Evolutionary conservation across 2,888 invertebrate genomes (phyloP), one percentile per base, ranked within the genome.

Genomic region (Drosophila meridiana): DNA sequence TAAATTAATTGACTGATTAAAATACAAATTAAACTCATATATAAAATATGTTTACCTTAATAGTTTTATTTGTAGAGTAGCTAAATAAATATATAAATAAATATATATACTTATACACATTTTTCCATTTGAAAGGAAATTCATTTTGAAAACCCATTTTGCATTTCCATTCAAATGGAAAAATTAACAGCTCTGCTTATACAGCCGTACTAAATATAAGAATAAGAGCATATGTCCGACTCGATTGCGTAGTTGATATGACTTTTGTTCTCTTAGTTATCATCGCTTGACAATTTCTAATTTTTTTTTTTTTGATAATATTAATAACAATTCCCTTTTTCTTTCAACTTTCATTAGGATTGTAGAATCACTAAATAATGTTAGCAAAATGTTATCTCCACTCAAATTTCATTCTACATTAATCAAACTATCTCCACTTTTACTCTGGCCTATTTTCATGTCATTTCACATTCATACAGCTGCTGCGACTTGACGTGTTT

Each of bases 401-500:
- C n/a, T 11, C 14, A 42, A 45, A 26, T 28, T 5, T 13, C 20
- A 20, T 20, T 13, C 1, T 13, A 6, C 14, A 14, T 28, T 11
- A 11, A 9, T 7, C 14, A 2, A 9, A n/a, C 50, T 4, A 11
- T 34, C 26, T 53, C 4, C 11, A 28, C 14, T 0, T 14, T 13
- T 13, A 13, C 13, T 53, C 26, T 20, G 20, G 20, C 20, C 20
- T 20, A 20, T 20, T 20, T 7, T 14, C n/a, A 34, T 11, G 11
- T 50, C 20, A 11, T 20, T 1, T 34, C 32, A 11, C 0, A 50
- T 3, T 4, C 28, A 26, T 20, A 36, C 47, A 62, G 55, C 59
- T 36, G n/a, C 45, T 32, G 38, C 14, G 45, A 45, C 28, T 28
- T 48, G 7, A 52, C 34, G 34, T 52, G 3, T 32, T 57, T 66